Evolutionary conservation across 2,888 invertebrate genomes (phyloP).

Genomic region (Clivina fossor): DNA sequence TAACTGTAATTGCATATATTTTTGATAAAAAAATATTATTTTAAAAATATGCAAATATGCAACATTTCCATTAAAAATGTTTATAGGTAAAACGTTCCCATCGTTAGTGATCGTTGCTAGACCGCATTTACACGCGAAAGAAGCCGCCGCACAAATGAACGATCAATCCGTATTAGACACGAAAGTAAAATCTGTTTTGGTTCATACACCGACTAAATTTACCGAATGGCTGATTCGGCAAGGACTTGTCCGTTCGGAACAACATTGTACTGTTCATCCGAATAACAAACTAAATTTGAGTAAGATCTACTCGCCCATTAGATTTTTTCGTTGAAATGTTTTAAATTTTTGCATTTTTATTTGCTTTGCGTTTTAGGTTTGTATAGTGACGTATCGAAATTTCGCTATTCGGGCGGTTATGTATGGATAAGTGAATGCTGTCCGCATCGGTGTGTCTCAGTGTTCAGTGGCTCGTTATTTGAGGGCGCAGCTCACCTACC

Average conservation of each 20-base stretch:
- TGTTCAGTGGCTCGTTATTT: slow-evolving; percentile 84
- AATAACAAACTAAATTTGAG: slow-evolving; percentile 73
- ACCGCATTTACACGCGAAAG: slow-evolving; percentile 74
- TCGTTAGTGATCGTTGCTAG: slow-evolving; percentile 82
- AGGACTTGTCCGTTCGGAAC: slow-evolving; percentile 77
- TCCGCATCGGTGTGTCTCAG: slow-evolving; percentile 80
- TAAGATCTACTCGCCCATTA: too few species aligned
- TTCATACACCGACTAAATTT: slow-evolving; percentile 80
- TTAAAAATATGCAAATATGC: too few species aligned
- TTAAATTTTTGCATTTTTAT: slow-evolving; percentile 12
- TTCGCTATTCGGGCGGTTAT: slow-evolving; percentile 86
- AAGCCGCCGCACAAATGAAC: slow-evolving; percentile 55
- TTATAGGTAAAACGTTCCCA: slow-evolving; percentile 82
- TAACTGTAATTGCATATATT: too few species aligned
- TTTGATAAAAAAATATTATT: background rate
- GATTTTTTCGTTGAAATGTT: background rate
- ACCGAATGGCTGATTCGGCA: slow-evolving; percentile 90
- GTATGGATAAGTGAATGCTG: slow-evolving; percentile 91
- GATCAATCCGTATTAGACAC: slow-evolving; percentile 70
- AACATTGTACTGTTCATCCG: slow-evolving; percentile 71
- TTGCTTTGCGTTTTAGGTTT: slow-evolving; percentile 59
- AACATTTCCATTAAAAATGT: too few species aligned
- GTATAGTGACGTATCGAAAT: slow-evolving; percentile 82
- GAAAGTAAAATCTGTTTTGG: slow-evolving; percentile 79
- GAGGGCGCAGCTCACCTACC: slow-evolving; percentile 85